A percentile compares a stretch with the other conserved stretches of the same genome.
Conservation (phyloP, 2,113 vertebrate species). For the Myanophis thanlyinensis region DNA sequence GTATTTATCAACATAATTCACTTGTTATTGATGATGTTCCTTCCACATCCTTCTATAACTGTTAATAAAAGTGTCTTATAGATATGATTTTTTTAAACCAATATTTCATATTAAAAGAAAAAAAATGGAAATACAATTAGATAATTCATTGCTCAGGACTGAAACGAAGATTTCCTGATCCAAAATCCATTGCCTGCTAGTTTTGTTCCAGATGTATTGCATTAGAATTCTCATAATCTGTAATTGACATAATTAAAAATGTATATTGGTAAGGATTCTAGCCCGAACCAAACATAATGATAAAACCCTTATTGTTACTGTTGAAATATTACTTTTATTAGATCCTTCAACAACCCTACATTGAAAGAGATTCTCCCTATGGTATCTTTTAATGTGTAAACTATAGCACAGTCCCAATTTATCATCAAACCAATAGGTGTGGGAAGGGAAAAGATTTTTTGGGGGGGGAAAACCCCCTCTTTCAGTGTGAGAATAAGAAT, state of each 20-base stretch:
- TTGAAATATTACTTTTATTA: neutral
- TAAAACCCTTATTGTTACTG: neutral
- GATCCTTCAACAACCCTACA: neutral
- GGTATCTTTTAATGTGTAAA: neutral
- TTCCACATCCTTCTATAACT: neutral
- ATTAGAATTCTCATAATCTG: neutral
- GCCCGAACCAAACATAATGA: neutral
- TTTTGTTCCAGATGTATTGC: neutral
- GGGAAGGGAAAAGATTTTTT: neutral
- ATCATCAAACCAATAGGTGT: neutral
- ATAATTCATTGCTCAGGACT: neutral
- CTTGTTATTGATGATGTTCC: neutral
- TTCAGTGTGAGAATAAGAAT: neutral
- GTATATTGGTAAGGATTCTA: neutral
- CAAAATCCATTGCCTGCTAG: neutral
- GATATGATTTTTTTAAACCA: neutral
- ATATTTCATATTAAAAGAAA: neutral
- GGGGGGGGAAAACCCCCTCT: fast-evolving
- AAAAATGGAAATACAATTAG: neutral
- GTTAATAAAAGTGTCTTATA: neutral
- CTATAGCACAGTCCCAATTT: neutral
- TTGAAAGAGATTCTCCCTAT: neutral
- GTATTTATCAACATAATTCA: neutral
- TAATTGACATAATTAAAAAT: neutral
- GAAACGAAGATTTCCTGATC: neutral